phyloP scores from a whole-genome alignment of 2,797 vertebrate species.

The Diglossa cyanea region DNA sequence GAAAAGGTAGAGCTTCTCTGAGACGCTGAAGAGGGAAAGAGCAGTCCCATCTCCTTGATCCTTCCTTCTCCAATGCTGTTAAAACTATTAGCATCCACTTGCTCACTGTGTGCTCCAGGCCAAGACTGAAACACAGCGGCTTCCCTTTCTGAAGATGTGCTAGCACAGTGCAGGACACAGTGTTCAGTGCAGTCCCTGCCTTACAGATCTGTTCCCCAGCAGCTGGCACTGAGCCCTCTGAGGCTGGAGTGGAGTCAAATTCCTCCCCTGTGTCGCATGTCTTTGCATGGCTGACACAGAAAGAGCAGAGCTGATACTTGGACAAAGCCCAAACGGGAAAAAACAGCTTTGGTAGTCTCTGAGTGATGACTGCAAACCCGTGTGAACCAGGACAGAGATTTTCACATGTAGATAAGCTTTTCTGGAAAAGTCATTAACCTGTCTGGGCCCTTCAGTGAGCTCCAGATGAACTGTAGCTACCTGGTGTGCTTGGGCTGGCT shows the following conservation, averaged over 20 bases:
- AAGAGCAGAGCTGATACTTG: not conserved
- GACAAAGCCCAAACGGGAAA: constrained; percentile 42
- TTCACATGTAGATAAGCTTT: constrained; percentile 56
- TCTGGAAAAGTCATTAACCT: constrained; percentile 36
- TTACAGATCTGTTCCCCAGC: not conserved
- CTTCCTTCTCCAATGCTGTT: not conserved
- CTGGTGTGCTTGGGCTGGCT: not conserved
- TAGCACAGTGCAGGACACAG: not conserved
- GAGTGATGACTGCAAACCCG: not conserved
- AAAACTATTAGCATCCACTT: not conserved
- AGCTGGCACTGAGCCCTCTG: constrained; percentile 13
- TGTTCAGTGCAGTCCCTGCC: not conserved
- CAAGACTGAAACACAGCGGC: not conserved
- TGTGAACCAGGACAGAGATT: constrained; percentile 46
- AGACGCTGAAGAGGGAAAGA: not conserved
- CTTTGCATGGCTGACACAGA: constrained; percentile 44
- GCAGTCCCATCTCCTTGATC: not conserved
- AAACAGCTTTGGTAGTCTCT: constrained; percentile 8
- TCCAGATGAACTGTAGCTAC: fast-evolving
- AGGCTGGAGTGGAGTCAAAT: constrained; percentile 5
- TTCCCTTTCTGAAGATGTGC: not conserved
- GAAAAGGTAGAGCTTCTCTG: not conserved
- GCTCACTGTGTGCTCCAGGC: not conserved
- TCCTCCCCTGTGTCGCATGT: not conserved
- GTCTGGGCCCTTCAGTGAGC: not conserved